Evolutionary conservation across 2,888 invertebrate species (phyloP).

Genomic region (Penaeus monodon): DNA sequence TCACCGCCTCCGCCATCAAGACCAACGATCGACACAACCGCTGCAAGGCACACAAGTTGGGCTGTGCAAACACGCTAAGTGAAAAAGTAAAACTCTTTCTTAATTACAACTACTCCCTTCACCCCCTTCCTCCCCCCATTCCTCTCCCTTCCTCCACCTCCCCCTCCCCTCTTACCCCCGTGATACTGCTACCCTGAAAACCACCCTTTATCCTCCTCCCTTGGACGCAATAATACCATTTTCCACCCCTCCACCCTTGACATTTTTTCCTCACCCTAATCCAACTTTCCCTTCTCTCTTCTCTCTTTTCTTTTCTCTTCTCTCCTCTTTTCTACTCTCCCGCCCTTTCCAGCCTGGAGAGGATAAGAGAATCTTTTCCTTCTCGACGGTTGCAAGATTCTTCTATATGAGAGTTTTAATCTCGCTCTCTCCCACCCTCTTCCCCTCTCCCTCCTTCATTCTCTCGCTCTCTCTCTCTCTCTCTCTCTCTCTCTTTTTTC

Average conservation of each 20-base stretch:
- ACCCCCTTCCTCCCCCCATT: background rate
- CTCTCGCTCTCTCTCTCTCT: background rate
- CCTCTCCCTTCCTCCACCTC: constrained; percentile 16
- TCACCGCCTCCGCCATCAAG: background rate
- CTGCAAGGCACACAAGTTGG: constrained; percentile 30
- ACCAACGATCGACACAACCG: background rate
- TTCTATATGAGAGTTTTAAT: background rate
- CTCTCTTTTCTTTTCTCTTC: background rate
- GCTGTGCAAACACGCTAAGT: constrained; percentile 52
- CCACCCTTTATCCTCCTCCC: constrained; percentile 4
- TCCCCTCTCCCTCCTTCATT: background rate
- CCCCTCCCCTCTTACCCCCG: background rate
- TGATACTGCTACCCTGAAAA: no score
- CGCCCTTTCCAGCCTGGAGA: background rate
- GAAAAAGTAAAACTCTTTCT: constrained; percentile 56
- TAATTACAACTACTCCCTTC: constrained; percentile 48
- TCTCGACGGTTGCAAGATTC: no score
- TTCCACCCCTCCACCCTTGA: background rate
- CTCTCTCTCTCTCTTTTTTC: background rate
- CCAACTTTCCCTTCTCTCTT: constrained; percentile 5
- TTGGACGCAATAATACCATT: background rate
- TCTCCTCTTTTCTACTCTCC: background rate
- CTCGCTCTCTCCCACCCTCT: background rate
- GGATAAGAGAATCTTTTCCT: no score
- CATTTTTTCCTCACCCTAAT: background rate